Base-by-base conservation (phyloP, 2,113 vertebrate species). In the Polypterus senegalus region DNA sequence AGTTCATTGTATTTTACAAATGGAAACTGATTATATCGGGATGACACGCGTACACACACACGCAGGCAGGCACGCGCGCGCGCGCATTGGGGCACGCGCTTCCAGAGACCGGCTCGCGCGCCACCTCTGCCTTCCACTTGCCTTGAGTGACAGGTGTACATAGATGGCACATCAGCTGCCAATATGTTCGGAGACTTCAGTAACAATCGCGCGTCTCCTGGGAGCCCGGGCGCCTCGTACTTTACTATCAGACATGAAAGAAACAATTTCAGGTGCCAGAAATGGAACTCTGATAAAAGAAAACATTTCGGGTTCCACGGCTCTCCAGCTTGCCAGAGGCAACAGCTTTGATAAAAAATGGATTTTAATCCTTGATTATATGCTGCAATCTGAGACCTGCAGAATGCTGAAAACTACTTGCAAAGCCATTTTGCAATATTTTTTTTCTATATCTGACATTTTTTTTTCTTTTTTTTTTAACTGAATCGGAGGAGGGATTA, bases 61-160 rank as follows among this genome's bases (percentile, higher is more conserved):
- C 49, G n/a, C 48, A 46, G 48, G 48, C 58, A 54, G 44, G 57
- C 10, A 46, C 9, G 6, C 51, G 48, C 51, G 54, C 52, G 10
- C 47, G 53, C 46, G 6, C 9, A 6, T 57, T 45, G 51, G 11
- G 1, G 0, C 59, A 47, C 61, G 6, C 59, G 69, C 57, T 63
- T 63, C 65, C 61, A 44, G 72, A 47, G 7, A 43, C 44, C 7
- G 43, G 58, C 64, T 70, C 69, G 60, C 5, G 1, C 70, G 59
- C 64, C 70, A 64, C 80, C 75, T 77, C 76, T 81, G 77, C 71
- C 74, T 77, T 9, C 61, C 6, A 9, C 64, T 66, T 66, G 57
- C 5, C 73, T 71, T 89, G 89, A 92, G 71, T 89, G 90, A 89
- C 88, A 87, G 86, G 79, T 85, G 85, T 82, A 86, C 83, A 82